phyloP scores from a whole-genome alignment of 2,797 vertebrate species.

The Parambassis ranga region DNA sequence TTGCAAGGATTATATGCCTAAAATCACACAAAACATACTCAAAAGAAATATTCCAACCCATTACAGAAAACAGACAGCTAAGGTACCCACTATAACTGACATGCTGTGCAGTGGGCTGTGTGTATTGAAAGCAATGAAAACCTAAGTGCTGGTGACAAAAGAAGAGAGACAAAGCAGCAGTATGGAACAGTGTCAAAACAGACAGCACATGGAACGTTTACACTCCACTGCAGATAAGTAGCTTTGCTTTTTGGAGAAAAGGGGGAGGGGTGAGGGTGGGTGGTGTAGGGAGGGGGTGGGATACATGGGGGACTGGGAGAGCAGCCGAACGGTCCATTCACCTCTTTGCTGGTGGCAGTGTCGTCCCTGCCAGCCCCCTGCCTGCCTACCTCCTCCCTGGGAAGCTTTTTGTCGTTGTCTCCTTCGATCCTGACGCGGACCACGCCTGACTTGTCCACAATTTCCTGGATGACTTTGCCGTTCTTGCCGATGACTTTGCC shows the following conservation, averaged over 20 bases:
- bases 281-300: not conserved
- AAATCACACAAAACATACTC: no score
- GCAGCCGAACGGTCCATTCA: conserved; percentile 67
- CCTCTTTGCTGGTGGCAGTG: conserved; percentile 78
- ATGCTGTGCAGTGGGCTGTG: conserved; percentile 3
- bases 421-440: conserved; percentile 93
- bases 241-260: conserved; percentile 6
- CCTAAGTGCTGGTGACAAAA: conserved; percentile 20
- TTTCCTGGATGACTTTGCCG: conserved; percentile 94
- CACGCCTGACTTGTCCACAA: conserved; percentile 94
- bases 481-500: conserved; percentile 95
- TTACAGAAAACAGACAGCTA: conserved; percentile 2
- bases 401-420: conserved; percentile 92
- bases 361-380: conserved; percentile 77
- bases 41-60: conserved; percentile 18
- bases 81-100: conserved; percentile 18
- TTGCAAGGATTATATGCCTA: no score
- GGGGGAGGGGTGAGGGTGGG: not conserved
- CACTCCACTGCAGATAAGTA: conserved; percentile 1
- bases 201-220: conserved; percentile 26
- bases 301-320: conserved; percentile 8
- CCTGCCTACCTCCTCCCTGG: conserved; percentile 87
- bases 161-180: conserved; percentile 21
- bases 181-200: conserved; percentile 31
- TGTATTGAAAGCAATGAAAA: conserved; percentile 22